Evolutionary conservation across 1,140 invertebrate genomes (phyloP).

Genomic region (Meloidogyne hapla): DNA sequence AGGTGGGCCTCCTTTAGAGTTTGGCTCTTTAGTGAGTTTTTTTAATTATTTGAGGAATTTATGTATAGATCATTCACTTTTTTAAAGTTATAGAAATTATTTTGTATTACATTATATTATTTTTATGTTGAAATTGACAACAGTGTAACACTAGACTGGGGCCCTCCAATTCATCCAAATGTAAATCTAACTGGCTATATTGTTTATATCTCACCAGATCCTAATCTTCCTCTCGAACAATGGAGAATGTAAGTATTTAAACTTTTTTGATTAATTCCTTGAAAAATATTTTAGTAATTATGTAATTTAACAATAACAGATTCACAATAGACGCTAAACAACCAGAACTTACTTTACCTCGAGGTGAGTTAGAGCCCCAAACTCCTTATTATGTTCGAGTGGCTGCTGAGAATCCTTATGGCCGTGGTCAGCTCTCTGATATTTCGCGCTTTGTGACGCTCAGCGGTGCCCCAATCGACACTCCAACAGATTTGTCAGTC

Average conservation of each 20-base stretch:
- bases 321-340: constrained; percentile 47
- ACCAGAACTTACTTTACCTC: constrained; percentile 48
- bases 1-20: constrained; percentile 53
- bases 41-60: background rate
- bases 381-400: constrained; percentile 62
- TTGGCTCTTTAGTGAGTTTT: constrained; percentile 37
- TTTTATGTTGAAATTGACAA: constrained; percentile 56
- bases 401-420: constrained; percentile 56
- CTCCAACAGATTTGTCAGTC: constrained; percentile 56
- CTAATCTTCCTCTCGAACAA: constrained; percentile 59
- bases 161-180: constrained; percentile 59
- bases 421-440: constrained; percentile 57
- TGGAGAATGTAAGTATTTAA: constrained; percentile 40
- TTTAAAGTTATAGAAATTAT: too few relatives aligned
- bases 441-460: constrained; percentile 51
- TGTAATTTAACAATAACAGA: constrained; percentile 10
- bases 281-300: background rate
- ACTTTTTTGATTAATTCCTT: background rate
- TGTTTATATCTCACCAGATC: constrained; percentile 60
- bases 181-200: constrained; percentile 52
- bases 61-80: background rate
- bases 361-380: constrained; percentile 54
- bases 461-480: constrained; percentile 61
- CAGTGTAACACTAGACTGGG: constrained; percentile 57
- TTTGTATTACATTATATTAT: background rate